Evolutionary conservation across 92 coral and sea anemone species (phyloP), one percentile per base, ranked within the genome.

Genomic region (Epizoanthus illoricatus): DNA sequence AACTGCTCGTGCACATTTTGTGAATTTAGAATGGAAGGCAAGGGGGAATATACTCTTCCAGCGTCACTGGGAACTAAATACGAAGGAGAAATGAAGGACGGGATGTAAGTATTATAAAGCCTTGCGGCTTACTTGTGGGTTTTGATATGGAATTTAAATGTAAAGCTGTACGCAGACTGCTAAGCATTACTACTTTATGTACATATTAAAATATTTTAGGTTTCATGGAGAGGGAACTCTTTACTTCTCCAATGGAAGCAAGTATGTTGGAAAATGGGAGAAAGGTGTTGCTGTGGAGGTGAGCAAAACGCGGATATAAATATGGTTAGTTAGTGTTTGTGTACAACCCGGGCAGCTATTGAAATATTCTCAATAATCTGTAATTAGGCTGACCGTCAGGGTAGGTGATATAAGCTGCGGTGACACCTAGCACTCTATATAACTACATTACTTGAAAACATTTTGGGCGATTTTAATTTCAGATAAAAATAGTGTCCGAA

Each of bases 81-180:
- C 65, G 97, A 84, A 21, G 99, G 99, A 10, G 94, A 97, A 43
- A 91, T 97, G 98, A 97, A 94, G 74, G 98, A 97, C 61, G 99
- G 98, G 64, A 97, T 97, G 99, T 97, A 86, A 93, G 99, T 88
- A 69, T 21, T 70, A 56, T 16, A 6, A 33, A 60, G 0, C 33
- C 33, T 28, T 28, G 1, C 33, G 33, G 33, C 33, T 49, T 13
- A 49, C 56, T 49, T 49, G 56, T 49, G 56, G 11, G 15, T 9
- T 28, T 28, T 28, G 1, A 28, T 28, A 28, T 28, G 33, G 33
- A 28, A 28, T 28, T 28, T 28, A 28, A 28, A 28, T 28, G 33
- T 1, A 28, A 28, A 28, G 33, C 33, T 28, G 33, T 28, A 28
- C 33, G 1, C 33, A 28, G 33, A 28, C 33, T 28, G 33, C 33